Conservation (phyloP, 2,888 invertebrate species). For the Anoplius nigerrimus region DNA sequence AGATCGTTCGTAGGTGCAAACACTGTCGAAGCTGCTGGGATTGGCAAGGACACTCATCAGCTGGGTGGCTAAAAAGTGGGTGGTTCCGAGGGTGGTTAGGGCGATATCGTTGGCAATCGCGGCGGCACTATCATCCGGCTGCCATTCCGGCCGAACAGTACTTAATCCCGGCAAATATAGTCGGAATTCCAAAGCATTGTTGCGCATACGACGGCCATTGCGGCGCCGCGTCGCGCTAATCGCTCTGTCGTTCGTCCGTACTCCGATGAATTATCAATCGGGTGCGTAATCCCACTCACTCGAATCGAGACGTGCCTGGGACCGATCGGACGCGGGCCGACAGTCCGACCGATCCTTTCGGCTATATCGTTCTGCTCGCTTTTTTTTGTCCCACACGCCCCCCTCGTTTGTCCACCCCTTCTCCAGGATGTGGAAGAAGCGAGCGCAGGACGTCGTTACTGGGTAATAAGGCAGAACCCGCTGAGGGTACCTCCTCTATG, state of each 20-base stretch:
- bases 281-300: conserved; percentile 58
- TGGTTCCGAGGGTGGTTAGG: too few relatives aligned
- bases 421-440: too few relatives aligned
- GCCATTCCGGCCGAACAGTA: conserved; percentile 46
- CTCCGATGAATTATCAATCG: conserved; percentile 63
- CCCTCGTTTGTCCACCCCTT: too few relatives aligned
- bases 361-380: too few relatives aligned
- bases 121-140: conserved; percentile 45
- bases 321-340: too few relatives aligned
- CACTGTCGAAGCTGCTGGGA: conserved; percentile 47
- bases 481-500: too few relatives aligned
- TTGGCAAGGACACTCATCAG: too few relatives aligned
- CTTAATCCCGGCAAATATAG: conserved; percentile 59
- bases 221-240: conserved; percentile 52
- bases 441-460: too few relatives aligned
- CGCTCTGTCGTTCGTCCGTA: conserved; percentile 59
- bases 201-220: conserved; percentile 60
- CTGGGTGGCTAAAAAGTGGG: too few relatives aligned
- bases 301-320: conserved; percentile 17
- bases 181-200: conserved; percentile 64
- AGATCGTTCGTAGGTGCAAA: conserved; percentile 47
- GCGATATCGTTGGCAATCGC: conserved; percentile 49
- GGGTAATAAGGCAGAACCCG: too few relatives aligned
- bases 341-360: too few relatives aligned
- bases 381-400: too few relatives aligned